phyloP scores from a whole-genome alignment of 2,797 vertebrate genomes.

The Fundulus diaphanus region DNA sequence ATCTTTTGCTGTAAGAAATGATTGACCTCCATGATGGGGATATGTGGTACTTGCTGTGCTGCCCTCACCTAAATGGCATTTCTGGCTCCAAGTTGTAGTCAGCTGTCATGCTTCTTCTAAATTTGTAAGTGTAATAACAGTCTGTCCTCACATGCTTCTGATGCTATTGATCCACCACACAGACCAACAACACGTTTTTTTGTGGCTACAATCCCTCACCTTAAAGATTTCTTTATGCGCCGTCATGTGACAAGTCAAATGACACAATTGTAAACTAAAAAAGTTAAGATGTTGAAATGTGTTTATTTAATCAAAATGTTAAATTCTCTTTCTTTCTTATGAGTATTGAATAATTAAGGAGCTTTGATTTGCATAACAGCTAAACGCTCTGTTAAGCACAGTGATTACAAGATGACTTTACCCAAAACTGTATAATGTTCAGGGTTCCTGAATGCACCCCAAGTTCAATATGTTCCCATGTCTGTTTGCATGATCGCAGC shows the following conservation, averaged over 20 bases:
- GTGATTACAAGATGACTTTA: not conserved
- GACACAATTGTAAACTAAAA: not conserved
- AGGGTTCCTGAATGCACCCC: not conserved
- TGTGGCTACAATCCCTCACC: not conserved
- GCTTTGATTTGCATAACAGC: not conserved
- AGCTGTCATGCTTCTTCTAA: constrained; percentile 31
- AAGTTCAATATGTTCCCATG: not conserved
- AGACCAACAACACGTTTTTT: constrained; percentile 8
- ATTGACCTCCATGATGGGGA: not conserved
- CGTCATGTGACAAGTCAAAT: not conserved
- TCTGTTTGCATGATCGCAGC: not conserved
- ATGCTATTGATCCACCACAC: constrained; percentile 40
- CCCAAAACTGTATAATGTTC: not conserved
- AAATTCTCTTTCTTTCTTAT: not conserved
- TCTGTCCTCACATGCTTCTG: constrained; percentile 24
- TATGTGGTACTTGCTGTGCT: constrained; percentile 7
- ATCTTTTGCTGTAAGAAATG: not conserved
- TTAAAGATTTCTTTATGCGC: not conserved
- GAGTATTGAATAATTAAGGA: not conserved
- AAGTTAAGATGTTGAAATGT: not conserved
- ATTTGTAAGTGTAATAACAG: constrained; percentile 41
- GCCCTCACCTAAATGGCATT: constrained; percentile 24
- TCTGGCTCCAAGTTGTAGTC: constrained; percentile 29
- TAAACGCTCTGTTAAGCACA: not conserved
- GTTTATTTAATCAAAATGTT: not conserved